Evolutionary conservation across 2,113 vertebrate species (phyloP).

Genomic region (Micromys minutus): DNA sequence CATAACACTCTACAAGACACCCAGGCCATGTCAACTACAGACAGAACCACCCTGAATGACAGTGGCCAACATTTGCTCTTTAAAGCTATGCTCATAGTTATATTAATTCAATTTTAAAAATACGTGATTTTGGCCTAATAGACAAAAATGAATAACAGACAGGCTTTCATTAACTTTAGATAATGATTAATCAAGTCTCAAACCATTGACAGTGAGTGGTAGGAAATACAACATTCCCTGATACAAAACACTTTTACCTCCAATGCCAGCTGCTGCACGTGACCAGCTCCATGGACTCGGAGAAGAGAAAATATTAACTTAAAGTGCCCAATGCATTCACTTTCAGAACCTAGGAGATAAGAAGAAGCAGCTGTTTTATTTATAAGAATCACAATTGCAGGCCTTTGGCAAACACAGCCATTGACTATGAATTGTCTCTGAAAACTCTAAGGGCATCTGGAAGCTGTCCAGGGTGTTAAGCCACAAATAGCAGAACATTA

Average conservation of each 20-base stretch:
- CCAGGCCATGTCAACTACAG: background rate
- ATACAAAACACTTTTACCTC: slow-evolving; percentile 89
- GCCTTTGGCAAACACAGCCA: background rate
- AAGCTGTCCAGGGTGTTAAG: background rate
- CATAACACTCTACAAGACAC: background rate
- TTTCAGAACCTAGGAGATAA: slow-evolving; percentile 91
- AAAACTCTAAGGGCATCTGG: background rate
- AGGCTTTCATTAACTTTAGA: background rate
- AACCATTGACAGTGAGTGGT: background rate
- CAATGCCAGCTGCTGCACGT: slow-evolving; percentile 96
- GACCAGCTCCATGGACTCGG: slow-evolving; percentile 97
- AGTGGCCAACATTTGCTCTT: background rate
- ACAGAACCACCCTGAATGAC: background rate
- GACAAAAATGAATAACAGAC: background rate
- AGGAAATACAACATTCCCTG: background rate
- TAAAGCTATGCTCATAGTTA: background rate
- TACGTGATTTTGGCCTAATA: background rate
- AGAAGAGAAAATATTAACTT: slow-evolving; percentile 98
- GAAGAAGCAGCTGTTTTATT: background rate
- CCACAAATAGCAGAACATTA: background rate
- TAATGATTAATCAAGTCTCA: background rate
- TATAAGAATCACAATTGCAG: background rate
- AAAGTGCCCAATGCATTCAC: slow-evolving; percentile 98
- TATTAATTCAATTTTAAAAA: slow-evolving; percentile 12
- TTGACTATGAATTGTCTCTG: background rate